Evolutionary conservation across 2,797 vertebrate species (phyloP).

Genomic region (Pseudocheirus occidentalis): DNA sequence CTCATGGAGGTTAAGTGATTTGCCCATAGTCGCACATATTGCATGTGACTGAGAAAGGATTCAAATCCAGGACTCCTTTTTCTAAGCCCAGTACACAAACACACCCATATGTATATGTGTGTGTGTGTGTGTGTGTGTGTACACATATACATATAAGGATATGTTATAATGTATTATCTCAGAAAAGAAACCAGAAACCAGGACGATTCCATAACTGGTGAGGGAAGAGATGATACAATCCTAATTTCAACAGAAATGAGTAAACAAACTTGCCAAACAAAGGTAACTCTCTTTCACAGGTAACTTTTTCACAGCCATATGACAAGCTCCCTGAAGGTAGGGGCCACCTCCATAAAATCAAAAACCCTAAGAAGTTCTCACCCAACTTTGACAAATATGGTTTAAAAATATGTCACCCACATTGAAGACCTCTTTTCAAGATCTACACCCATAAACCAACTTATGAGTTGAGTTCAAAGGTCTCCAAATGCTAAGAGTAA

Average conservation of each 20-base stretch:
- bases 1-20: not conserved
- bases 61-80: not conserved
- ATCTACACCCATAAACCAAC: not conserved
- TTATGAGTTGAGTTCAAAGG: not conserved
- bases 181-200: not conserved
- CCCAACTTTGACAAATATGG: not conserved
- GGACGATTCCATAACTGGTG: not conserved
- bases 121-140: fast-evolving
- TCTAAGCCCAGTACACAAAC: not conserved
- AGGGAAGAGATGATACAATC: not conserved
- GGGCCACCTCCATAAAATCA: not conserved
- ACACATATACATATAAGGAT: not conserved
- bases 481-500: not conserved
- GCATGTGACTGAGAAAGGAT: not conserved
- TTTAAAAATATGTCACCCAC: not conserved
- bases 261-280: not conserved
- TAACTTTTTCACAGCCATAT: not conserved
- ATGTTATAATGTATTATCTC: not conserved
- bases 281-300: not conserved
- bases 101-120: too few relatives aligned
- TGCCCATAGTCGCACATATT: not conserved
- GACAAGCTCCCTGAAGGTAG: not conserved
- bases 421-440: not conserved
- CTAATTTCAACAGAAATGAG: not conserved
- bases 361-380: not conserved